phyloP scores from a whole-genome alignment of 2,113 vertebrate genomes.

The Rhabdomys dilectus region DNA sequence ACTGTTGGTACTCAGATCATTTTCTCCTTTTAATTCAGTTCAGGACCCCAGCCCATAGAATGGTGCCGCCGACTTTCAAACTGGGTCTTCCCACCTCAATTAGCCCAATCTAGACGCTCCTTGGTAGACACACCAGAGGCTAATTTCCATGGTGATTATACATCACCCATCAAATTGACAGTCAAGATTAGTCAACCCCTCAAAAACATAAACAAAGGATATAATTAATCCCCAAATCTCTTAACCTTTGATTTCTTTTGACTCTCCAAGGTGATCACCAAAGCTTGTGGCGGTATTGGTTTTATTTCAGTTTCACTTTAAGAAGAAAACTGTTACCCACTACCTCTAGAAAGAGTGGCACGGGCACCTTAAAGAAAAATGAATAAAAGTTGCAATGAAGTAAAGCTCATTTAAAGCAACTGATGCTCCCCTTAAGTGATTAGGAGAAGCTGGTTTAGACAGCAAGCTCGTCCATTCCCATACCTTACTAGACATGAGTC shows the following conservation, averaged over 20 bases:
- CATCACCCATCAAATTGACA: neutral
- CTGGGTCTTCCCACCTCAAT: neutral
- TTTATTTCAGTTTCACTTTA: constrained; percentile 49
- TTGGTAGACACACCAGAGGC: neutral
- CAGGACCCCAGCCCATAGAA: neutral
- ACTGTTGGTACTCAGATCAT: neutral
- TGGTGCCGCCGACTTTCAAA: neutral
- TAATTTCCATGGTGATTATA: neutral
- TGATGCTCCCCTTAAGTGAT: neutral
- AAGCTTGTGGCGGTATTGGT: neutral
- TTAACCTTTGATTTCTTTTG: neutral
- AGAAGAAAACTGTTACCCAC: neutral
- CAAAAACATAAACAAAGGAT: constrained; percentile 5
- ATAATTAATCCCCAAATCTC: neutral
- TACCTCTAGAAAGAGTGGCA: neutral
- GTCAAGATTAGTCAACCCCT: neutral
- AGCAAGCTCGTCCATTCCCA: neutral
- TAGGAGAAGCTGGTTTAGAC: neutral
- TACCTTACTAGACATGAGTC: neutral
- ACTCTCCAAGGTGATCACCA: neutral
- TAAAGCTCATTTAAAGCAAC: constrained; percentile 3
- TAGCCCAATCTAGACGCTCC: neutral
- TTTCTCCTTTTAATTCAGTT: neutral
- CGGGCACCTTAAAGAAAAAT: neutral
- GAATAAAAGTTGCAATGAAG: constrained; percentile 11